A percentile compares a stretch with the other conserved stretches of the same genome.
Conservation (phyloP, 2,888 invertebrate genomes). For the Archips xylosteana region DNA sequence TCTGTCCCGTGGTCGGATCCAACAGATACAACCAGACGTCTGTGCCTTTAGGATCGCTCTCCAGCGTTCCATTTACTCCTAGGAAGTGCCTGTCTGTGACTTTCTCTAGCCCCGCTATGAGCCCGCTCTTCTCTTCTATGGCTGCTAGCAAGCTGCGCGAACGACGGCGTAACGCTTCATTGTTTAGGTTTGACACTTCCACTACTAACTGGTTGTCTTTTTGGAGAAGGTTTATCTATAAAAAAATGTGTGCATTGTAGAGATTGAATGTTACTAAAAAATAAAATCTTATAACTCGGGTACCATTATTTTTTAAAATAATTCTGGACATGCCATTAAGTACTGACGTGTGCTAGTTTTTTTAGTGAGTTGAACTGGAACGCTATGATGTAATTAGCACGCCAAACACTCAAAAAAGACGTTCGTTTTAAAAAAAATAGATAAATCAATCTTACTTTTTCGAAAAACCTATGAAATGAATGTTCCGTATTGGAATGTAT, state of each 20-base stretch:
- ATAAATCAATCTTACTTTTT: too few relatives aligned
- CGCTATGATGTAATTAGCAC: too few relatives aligned
- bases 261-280: too few relatives aligned
- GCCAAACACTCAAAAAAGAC: too few relatives aligned
- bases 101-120: conserved; percentile 93
- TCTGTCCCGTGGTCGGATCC: conserved; percentile 91
- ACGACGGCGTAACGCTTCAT: conserved; percentile 87
- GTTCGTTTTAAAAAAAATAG: too few relatives aligned
- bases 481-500: too few relatives aligned
- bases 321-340: too few relatives aligned
- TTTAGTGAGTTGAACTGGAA: too few relatives aligned
- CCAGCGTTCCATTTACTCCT: conserved; percentile 91
- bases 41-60: conserved; percentile 90
- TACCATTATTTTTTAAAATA: too few relatives aligned
- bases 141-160: conserved; percentile 82
- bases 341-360: too few relatives aligned
- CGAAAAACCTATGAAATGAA: too few relatives aligned
- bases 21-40: conserved; percentile 95
- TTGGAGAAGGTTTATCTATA: conserved; percentile 91
- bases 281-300: too few relatives aligned
- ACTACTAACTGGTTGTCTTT: conserved; percentile 92
- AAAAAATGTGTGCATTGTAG: conserved; percentile 23
- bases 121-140: conserved; percentile 90
- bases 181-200: conserved; percentile 90
- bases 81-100: conserved; percentile 91